Evolutionary conservation across 92 coral and sea anemone species (phyloP).

Genomic region (Actinernus sp.): DNA sequence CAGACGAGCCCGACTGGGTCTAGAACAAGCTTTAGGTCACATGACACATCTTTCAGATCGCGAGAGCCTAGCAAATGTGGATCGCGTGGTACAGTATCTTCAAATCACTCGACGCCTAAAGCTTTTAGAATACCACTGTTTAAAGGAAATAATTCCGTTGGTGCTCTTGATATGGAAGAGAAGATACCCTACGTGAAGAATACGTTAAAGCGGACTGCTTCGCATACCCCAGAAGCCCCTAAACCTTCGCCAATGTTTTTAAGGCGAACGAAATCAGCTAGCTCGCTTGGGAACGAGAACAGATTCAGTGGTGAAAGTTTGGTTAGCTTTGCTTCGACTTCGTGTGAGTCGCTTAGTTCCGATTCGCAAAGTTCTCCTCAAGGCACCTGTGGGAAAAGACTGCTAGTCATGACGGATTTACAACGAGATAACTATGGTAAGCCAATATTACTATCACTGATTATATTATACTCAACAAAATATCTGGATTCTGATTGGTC

Average conservation of each 20-base stretch:
- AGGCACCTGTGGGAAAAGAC: constrained; percentile 8
- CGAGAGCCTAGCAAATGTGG: constrained; percentile 64
- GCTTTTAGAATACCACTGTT: constrained; percentile 63
- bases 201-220: constrained; percentile 77
- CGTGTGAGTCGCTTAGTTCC: constrained; percentile 80
- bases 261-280: constrained; percentile 78
- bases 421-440: constrained; percentile 42
- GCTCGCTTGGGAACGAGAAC: constrained; percentile 74
- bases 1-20: constrained; percentile 40
- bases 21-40: constrained; percentile 57
- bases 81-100: constrained; percentile 55
- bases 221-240: constrained; percentile 71
- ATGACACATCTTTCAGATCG: constrained; percentile 37
- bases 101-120: constrained; percentile 83
- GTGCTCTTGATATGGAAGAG: constrained; percentile 32
- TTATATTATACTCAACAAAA: too few relatives aligned
- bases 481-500: too few relatives aligned
- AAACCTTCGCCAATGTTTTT: constrained; percentile 58
- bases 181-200: constrained; percentile 32
- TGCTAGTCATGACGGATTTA: constrained; percentile 28
- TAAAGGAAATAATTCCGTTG: constrained; percentile 46
- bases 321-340: constrained; percentile 63
- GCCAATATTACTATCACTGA: too few relatives aligned
- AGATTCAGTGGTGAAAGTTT: constrained; percentile 80
- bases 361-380: constrained; percentile 28